A percentile compares a stretch with the other conserved stretches of the same genome.
Conservation (phyloP, 1,140 invertebrate species). For the Gryon sp. region DNA sequence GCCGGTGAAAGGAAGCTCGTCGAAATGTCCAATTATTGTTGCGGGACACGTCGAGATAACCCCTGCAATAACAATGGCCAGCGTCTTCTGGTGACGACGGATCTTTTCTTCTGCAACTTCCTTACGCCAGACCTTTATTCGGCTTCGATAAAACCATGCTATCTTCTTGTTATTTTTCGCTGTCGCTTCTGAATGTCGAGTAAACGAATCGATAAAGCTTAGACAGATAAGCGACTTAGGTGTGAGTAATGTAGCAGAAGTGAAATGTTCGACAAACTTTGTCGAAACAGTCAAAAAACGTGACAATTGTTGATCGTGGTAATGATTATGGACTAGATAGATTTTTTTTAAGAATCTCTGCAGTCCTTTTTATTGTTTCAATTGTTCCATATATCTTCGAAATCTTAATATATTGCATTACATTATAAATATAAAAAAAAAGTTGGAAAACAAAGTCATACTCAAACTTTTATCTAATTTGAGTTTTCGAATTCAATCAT, state of each 20-base stretch:
- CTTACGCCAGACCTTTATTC: constrained; percentile 50
- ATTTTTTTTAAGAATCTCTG: too few species aligned
- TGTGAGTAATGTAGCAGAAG: constrained; percentile 59
- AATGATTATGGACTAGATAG: background rate
- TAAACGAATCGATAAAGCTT: constrained; percentile 62
- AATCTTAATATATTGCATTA: too few species aligned
- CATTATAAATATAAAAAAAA: too few species aligned
- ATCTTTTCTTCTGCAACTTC: constrained; percentile 45
- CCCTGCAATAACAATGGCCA: constrained; percentile 46
- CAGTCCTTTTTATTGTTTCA: too few species aligned
- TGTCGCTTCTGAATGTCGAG: constrained; percentile 54
- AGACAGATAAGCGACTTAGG: constrained; percentile 62
- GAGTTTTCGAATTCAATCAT: too few species aligned
- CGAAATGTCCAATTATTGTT: constrained; percentile 64
- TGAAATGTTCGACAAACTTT: constrained; percentile 52
- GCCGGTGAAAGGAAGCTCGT: constrained; percentile 44
- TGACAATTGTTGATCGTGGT: constrained; percentile 6
- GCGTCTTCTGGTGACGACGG: constrained; percentile 49
- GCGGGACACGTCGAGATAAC: constrained; percentile 58
- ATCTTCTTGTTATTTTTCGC: constrained; percentile 59
- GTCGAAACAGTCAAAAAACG: constrained; percentile 44
- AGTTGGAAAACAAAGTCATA: too few species aligned
- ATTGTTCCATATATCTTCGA: too few species aligned
- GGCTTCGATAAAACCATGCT: constrained; percentile 47
- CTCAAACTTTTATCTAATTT: too few species aligned